Evolutionary conservation across 2,797 vertebrate genomes (phyloP).

Genomic region (Cossypha caffra): DNA sequence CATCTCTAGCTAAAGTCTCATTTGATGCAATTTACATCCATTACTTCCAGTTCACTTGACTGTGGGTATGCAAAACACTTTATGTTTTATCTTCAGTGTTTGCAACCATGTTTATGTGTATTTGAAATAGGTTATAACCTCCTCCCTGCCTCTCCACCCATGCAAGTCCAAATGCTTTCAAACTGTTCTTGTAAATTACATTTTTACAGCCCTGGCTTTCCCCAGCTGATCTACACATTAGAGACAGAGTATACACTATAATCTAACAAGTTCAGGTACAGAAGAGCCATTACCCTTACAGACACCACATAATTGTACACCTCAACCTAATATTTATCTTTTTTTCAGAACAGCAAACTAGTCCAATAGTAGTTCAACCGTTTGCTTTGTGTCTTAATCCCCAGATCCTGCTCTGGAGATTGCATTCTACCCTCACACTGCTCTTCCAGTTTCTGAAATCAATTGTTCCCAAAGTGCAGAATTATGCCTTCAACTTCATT

Average conservation of each 20-base stretch:
- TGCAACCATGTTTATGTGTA: neutral
- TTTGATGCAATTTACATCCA: neutral
- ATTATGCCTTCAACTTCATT: neutral
- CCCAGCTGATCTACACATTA: neutral
- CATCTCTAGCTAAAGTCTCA: neutral
- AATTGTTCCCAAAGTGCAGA: neutral
- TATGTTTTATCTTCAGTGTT: neutral
- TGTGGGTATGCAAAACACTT: neutral
- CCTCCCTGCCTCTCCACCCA: fast-evolving
- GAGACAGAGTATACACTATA: neutral
- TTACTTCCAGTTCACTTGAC: neutral
- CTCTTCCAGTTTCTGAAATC: neutral
- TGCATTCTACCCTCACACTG: neutral
- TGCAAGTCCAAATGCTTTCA: neutral
- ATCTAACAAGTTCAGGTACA: neutral
- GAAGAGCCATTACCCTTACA: neutral
- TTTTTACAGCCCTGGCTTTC: neutral
- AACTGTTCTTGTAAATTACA: neutral
- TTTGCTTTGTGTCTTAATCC: neutral
- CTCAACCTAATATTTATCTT: neutral
- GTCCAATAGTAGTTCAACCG: neutral
- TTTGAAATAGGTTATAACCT: neutral
- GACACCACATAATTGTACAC: neutral
- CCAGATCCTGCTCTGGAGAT: neutral
- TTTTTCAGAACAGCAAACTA: neutral